Evolutionary conservation across 2,797 vertebrate genomes (phyloP), one percentile per base, ranked within the genome.

Genomic region (Scomberomorus guttatus): DNA sequence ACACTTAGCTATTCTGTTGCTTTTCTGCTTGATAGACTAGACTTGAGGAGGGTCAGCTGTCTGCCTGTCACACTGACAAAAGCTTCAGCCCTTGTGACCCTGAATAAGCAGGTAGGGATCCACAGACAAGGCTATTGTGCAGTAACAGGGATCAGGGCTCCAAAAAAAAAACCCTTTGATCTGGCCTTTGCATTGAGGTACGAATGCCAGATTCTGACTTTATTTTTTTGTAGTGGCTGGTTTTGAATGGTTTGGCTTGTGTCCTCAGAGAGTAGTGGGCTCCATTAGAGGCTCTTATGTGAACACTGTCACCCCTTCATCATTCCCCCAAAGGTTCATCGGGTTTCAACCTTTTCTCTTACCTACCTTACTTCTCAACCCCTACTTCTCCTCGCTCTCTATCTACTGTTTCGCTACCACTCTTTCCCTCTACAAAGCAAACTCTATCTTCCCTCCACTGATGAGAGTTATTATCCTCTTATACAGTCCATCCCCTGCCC

Each of bases 381-480:
- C 72, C 57, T 73, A n/a, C 44, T 71, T 84, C 63, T 73, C 73
- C 82, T 56, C 5, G 8, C 66, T 72, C 25, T 75, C 48, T 61
- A 25, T 77, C 59, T 48, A 44, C 70, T 60, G 54, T 74, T 64
- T 61, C 3, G 0, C 4, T 0, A 51, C 37, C 72, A 32, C 72
- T 82, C 32, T 81, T 72, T 58, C 44, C 44, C 42, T 54, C 17
- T 54, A 15, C 69, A 56, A 66, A n/a, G 11, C 55, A 79, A 51
- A 64, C 79, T 84, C 71, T 79, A 79, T 84, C 78, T 81, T 70
- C 54, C 59, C 67, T 73, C 27, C 62, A 32, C 75, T 81, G 79
- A 88, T 85, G 82, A 82, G 80, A 82, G 75, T 85, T 82, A 89
- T 89, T 88, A 87, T 87, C 83, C 87, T 83, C 83, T 85, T 80